phyloP scores from a whole-genome alignment of 2,113 vertebrate genomes.

The Nyctibius bracteatus region DNA sequence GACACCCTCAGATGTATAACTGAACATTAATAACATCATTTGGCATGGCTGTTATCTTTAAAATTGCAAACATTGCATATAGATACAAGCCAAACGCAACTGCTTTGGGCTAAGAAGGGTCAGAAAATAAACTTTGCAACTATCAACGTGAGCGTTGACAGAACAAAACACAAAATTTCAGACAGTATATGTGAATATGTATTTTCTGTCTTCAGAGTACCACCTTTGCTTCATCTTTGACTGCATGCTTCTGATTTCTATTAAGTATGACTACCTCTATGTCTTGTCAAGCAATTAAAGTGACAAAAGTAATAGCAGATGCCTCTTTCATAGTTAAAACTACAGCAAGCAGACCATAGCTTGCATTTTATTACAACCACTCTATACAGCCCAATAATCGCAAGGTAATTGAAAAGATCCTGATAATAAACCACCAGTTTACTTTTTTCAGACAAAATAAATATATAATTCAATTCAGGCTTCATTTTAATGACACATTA shows the following conservation, averaged over 20 bases:
- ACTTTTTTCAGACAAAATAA: slow-evolving; percentile 53
- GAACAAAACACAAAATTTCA: background rate
- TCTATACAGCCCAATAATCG: slow-evolving; percentile 34
- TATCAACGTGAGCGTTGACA: background rate
- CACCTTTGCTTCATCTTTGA: background rate
- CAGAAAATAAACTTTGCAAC: background rate
- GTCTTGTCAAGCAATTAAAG: slow-evolving; percentile 55
- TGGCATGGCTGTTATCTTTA: background rate
- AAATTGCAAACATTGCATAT: background rate
- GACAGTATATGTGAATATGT: background rate
- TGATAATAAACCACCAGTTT: slow-evolving; percentile 43
- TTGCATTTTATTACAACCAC: slow-evolving; percentile 18
- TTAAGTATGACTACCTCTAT: slow-evolving; percentile 44
- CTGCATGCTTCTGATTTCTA: slow-evolving; percentile 39
- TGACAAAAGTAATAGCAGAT: slow-evolving; percentile 61
- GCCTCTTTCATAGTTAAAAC: slow-evolving; percentile 24
- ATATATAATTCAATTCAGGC: slow-evolving; percentile 51
- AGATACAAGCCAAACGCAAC: background rate
- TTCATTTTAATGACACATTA: slow-evolving; percentile 57
- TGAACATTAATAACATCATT: background rate
- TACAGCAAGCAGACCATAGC: background rate
- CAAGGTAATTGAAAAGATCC: slow-evolving; percentile 49
- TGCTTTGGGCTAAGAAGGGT: background rate
- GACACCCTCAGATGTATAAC: background rate
- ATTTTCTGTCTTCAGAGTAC: background rate